Evolutionary conservation across 2,113 vertebrate genomes (phyloP).

Genomic region (Lepisosteus osseus): DNA sequence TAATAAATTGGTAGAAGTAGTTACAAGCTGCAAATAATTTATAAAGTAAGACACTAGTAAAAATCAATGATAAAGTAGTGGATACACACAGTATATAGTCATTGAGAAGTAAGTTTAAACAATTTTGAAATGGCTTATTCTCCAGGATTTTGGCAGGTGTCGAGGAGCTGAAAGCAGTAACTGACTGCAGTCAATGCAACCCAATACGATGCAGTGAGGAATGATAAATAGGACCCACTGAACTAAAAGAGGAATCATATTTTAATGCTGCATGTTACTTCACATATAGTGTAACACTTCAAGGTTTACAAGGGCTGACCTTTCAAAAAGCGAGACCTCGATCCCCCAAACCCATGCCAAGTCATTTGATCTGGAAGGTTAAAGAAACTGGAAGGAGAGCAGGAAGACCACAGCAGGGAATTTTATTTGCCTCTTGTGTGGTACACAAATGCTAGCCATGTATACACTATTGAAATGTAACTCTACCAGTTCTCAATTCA

Average conservation of each 20-base stretch:
- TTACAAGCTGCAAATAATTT: too few species aligned
- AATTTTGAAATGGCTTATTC: neutral
- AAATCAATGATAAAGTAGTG: too few species aligned
- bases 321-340: neutral
- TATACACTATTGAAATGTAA: too few species aligned
- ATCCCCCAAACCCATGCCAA: neutral
- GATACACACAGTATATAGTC: neutral
- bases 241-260: conserved; percentile 4
- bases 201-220: neutral
- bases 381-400: too few species aligned
- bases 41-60: too few species aligned
- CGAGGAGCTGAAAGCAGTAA: neutral
- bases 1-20: too few species aligned
- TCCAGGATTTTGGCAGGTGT: too few species aligned
- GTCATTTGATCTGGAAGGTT: neutral
- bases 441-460: too few species aligned
- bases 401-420: too few species aligned
- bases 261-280: neutral
- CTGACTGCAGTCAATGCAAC: neutral
- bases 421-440: too few species aligned
- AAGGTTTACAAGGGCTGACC: conserved; percentile 1
- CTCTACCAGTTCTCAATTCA: too few species aligned
- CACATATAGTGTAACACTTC: neutral
- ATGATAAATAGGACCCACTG: neutral
- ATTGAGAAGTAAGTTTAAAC: neutral